These are phyloP conservation scores for Nanorana parkeri DNA, from an alignment of 2,113 vertebrate species.

Conservation along the genomic window DNA sequence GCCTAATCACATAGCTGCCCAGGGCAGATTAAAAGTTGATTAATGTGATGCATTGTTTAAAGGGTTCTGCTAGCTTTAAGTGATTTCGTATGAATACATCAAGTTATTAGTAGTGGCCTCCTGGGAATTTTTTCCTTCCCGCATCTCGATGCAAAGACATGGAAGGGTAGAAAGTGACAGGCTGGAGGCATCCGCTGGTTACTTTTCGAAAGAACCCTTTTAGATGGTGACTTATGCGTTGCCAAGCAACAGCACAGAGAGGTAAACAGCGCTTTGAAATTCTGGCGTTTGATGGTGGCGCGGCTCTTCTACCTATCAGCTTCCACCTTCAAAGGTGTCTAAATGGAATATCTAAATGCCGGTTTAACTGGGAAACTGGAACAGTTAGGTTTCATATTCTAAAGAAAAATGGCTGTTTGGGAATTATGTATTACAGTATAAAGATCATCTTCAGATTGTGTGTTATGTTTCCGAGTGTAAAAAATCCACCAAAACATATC, in stretches of 20 bases:
- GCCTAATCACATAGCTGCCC: not conserved
- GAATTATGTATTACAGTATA: too few species aligned
- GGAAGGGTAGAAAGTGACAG: not conserved
- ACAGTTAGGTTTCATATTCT: too few species aligned
- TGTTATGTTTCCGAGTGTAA: too few species aligned
- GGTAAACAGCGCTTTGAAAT: not conserved
- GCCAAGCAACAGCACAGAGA: not conserved
- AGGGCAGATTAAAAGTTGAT: not conserved
- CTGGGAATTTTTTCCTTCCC: not conserved
- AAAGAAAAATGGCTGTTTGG: too few species aligned
- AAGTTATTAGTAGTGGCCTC: not conserved
- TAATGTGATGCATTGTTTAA: constrained; percentile 8
- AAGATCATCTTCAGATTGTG: too few species aligned
- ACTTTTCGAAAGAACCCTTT: not conserved
- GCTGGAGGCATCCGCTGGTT: not conserved
- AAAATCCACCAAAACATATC: too few species aligned
- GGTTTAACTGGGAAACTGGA: too few species aligned
- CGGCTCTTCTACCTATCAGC: too few species aligned
- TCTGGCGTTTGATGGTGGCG: too few species aligned
- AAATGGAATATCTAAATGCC: too few species aligned
- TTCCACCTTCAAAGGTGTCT: too few species aligned
- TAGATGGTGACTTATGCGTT: not conserved
- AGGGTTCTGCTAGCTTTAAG: not conserved
- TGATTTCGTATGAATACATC: constrained; percentile 4
- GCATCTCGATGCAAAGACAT: not conserved